A percentile compares a stretch with the other conserved stretches of the same genome.
Evolutionary conservation across 2,888 invertebrate genomes (phyloP).

Genomic region (Rhagium mordax): DNA sequence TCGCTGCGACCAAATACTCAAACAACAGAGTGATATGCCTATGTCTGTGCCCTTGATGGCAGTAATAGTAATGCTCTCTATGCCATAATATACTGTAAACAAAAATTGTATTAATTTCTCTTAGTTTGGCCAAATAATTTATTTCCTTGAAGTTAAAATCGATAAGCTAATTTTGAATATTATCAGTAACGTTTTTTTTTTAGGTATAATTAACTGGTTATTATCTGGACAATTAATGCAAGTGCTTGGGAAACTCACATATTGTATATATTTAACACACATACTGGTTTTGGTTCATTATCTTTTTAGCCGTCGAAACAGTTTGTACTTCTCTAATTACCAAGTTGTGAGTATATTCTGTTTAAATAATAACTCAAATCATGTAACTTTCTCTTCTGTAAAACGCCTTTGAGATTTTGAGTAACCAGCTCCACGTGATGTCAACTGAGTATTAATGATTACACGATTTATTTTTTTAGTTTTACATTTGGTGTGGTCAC

Average conservation of each 20-base stretch:
- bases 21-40: no score
- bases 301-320: constrained; percentile 23
- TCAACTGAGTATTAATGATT: not conserved
- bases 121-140: no score
- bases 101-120: no score
- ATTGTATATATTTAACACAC: constrained; percentile 70
- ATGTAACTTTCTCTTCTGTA: no score
- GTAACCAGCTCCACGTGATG: no score
- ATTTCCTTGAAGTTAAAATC: not conserved
- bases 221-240: constrained; percentile 72
- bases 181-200: constrained; percentile 46
- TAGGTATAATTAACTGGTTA: constrained; percentile 73
- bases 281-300: constrained; percentile 41
- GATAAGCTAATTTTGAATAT: no score
- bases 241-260: constrained; percentile 72
- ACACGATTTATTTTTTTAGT: constrained; percentile 47
- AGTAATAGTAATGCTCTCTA: no score
- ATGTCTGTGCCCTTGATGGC: no score
- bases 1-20: no score
- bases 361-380: no score
- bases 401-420: no score
- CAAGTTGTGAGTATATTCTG: constrained; percentile 43
- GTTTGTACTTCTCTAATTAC: constrained; percentile 44
- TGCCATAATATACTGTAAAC: no score
- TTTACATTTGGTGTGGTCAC: constrained; percentile 39